phyloP scores from a whole-genome alignment of 2,888 invertebrate genomes.

The Drosophila prolongata region DNA sequence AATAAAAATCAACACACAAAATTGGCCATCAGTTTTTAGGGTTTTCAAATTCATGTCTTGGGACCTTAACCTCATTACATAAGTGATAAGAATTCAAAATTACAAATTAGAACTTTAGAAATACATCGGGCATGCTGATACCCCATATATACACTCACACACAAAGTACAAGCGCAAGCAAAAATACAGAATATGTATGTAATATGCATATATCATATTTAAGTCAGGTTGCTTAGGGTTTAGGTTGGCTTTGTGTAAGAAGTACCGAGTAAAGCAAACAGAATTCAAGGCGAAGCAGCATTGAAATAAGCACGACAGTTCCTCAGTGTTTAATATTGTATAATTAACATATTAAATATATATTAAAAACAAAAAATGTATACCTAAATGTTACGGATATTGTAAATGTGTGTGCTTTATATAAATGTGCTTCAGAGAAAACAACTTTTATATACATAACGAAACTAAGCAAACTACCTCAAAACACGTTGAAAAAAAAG shows the following conservation, averaged over 20 bases:
- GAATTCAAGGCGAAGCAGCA: constrained; percentile 54
- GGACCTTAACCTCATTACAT: constrained; percentile 68
- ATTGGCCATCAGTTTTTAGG: constrained; percentile 68
- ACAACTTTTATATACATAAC: constrained; percentile 53
- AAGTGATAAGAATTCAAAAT: constrained; percentile 79
- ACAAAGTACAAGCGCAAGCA: constrained; percentile 71
- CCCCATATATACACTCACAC: constrained; percentile 31
- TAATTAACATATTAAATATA: constrained; percentile 48
- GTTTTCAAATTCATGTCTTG: constrained; percentile 77
- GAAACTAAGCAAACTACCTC: constrained; percentile 75
- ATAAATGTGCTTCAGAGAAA: constrained; percentile 80
- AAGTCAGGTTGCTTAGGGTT: constrained; percentile 55
- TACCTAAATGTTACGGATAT: constrained; percentile 67
- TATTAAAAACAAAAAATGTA: constrained; percentile 39
- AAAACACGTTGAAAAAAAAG: constrained; percentile 52
- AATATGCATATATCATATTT: constrained; percentile 40
- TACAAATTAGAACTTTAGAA: constrained; percentile 44
- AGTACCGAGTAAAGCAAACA: constrained; percentile 39
- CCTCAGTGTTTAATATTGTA: constrained; percentile 76
- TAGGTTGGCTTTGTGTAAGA: constrained; percentile 64
- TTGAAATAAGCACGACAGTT: constrained; percentile 80
- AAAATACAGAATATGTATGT: constrained; percentile 38
- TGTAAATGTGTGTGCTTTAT: constrained; percentile 83
- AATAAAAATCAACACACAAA: constrained; percentile 30
- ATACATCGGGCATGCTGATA: constrained; percentile 12